These are phyloP conservation scores for Parotocinclus haroldoi DNA, from an alignment of 2,797 vertebrate species.

Conservation along the genomic window DNA sequence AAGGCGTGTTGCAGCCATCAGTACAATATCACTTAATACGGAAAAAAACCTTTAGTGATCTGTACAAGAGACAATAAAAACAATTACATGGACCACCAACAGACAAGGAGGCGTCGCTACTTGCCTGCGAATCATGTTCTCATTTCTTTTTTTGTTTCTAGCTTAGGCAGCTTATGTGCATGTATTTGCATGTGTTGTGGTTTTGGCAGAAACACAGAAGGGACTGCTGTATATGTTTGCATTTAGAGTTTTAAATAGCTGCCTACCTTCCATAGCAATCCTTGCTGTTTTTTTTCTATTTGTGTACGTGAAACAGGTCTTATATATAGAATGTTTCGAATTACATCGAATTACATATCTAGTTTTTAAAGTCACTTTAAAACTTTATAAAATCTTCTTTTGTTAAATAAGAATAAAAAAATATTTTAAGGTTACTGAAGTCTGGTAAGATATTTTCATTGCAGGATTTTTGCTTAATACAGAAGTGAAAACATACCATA, in stretches of 20 bases:
- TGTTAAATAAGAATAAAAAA: too few species aligned
- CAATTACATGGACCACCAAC: not conserved
- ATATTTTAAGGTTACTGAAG: not conserved
- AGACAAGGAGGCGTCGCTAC: not conserved
- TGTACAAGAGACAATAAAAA: not conserved
- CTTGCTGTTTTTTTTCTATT: not conserved
- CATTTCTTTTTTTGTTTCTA: not conserved
- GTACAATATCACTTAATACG: not conserved
- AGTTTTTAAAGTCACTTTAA: constrained; percentile 3
- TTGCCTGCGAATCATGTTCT: not conserved
- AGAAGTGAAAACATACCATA: too few species aligned
- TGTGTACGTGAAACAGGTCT: too few species aligned
- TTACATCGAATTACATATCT: not conserved
- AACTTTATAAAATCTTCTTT: not conserved
- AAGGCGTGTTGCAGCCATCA: not conserved
- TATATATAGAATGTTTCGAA: too few species aligned
- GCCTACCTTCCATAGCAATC: not conserved
- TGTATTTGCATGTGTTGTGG: constrained; percentile 3
- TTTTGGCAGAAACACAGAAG: not conserved
- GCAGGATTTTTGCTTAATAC: too few species aligned
- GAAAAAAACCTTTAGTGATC: not conserved
- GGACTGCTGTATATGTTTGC: not conserved
- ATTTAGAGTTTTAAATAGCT: not conserved
- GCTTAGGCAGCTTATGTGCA: not conserved
- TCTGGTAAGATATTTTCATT: too few species aligned